Evolutionary conservation across 2,113 vertebrate genomes (phyloP).

Genomic region (Oreochromis niloticus): DNA sequence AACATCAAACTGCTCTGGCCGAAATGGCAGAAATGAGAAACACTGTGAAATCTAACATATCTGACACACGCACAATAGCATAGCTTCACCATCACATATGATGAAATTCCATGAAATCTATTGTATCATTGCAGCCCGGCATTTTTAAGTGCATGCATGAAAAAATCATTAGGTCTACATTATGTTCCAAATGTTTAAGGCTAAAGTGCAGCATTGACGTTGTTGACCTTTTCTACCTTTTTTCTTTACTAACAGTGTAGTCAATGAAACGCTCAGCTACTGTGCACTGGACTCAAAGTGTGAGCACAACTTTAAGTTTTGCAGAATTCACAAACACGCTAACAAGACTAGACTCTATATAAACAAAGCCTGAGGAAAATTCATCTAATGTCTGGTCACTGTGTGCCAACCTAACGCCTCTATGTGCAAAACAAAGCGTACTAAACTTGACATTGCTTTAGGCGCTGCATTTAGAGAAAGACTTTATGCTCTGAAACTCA

Average conservation of each 20-base stretch:
- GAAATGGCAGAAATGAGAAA: constrained; percentile 2
- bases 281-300: neutral
- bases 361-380: constrained; percentile 16
- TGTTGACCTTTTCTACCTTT: constrained; percentile 14
- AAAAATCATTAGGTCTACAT: neutral
- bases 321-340: neutral
- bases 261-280: neutral
- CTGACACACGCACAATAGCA: neutral
- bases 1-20: neutral
- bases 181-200: neutral
- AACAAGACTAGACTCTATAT: neutral
- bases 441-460: constrained; percentile 20
- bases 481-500: neutral
- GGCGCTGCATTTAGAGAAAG: neutral
- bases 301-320: neutral
- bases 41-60: constrained; percentile 20
- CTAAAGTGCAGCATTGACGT: neutral
- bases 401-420: constrained; percentile 3
- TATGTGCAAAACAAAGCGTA: constrained; percentile 16
- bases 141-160: neutral
- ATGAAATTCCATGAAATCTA: constrained; percentile 37
- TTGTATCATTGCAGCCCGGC: neutral
- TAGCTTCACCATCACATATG: neutral
- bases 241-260: neutral
- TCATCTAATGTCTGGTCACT: constrained; percentile 2